Evolutionary conservation across 2,797 vertebrate species (phyloP).

Genomic region (Eospalax fontanierii): DNA sequence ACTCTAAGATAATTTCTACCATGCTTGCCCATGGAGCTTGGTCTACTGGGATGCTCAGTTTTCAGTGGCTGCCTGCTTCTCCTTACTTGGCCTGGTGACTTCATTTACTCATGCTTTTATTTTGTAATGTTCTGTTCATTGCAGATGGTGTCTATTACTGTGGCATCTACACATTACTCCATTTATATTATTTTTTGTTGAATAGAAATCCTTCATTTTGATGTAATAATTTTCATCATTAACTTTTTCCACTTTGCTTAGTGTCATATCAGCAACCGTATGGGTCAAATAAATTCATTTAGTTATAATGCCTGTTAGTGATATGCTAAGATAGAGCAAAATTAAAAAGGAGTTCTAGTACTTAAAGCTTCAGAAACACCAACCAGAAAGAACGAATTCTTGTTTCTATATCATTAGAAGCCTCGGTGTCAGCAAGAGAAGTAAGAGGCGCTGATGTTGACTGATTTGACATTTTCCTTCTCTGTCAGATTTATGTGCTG

Average conservation of each 20-base stretch:
- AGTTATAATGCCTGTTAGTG: neutral
- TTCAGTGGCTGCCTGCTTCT: neutral
- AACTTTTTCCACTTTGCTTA: neutral
- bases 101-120: neutral
- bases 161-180: neutral
- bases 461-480: neutral
- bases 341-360: neutral
- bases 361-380: neutral
- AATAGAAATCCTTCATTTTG: neutral
- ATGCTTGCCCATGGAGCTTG: neutral
- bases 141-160: neutral
- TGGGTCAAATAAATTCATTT: neutral
- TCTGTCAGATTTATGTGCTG: neutral
- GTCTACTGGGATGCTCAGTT: neutral
- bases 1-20: neutral
- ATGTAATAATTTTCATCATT: neutral
- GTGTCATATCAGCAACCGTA: neutral
- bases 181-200: neutral
- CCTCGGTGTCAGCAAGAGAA: neutral
- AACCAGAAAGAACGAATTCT: neutral
- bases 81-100: neutral
- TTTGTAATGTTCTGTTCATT: neutral
- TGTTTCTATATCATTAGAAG: neutral
- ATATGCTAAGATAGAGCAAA: neutral
- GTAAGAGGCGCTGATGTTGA: neutral